Percentiles rank a stretch among this genome's conserved stretches.
Evolutionary conservation across 2,888 invertebrate species (phyloP).

Genomic region (Cephus nigrinus): DNA sequence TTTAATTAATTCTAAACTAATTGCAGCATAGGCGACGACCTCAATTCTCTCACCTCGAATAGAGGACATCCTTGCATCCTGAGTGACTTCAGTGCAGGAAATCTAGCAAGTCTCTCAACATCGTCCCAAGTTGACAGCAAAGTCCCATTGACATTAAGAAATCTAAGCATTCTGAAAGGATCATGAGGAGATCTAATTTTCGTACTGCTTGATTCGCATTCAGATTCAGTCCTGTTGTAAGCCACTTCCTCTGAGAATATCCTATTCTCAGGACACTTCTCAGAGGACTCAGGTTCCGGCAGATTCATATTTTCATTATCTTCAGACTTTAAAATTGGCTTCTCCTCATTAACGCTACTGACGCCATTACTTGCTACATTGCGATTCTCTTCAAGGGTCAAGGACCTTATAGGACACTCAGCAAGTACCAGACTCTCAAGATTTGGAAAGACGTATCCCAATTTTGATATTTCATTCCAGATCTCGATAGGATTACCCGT

Average conservation of each 20-base stretch:
- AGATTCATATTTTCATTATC: constrained; percentile 54
- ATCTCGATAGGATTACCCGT: constrained; percentile 87
- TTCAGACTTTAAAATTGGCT: constrained; percentile 35
- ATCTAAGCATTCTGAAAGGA: constrained; percentile 75
- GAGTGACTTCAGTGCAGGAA: constrained; percentile 85
- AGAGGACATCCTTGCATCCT: constrained; percentile 81
- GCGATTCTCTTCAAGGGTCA: constrained; percentile 58
- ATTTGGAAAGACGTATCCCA: constrained; percentile 88
- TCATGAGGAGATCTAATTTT: constrained; percentile 60
- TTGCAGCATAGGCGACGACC: neutral
- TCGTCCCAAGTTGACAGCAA: constrained; percentile 88
- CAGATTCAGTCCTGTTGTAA: constrained; percentile 70
- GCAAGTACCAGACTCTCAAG: constrained; percentile 87
- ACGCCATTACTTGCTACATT: constrained; percentile 35
- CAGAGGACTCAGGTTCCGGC: constrained; percentile 11
- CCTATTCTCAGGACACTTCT: constrained; percentile 17
- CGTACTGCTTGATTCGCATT: constrained; percentile 68
- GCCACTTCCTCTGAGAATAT: constrained; percentile 53
- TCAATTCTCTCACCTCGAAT: constrained; percentile 66
- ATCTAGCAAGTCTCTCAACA: constrained; percentile 85
- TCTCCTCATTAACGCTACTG: constrained; percentile 16
- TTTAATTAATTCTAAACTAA: neutral
- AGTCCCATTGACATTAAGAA: constrained; percentile 88
- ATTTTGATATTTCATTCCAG: constrained; percentile 85
- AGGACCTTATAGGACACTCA: constrained; percentile 80